Base-by-base conservation (phyloP, 2,113 vertebrate genomes). In the Myotis davidii region DNA sequence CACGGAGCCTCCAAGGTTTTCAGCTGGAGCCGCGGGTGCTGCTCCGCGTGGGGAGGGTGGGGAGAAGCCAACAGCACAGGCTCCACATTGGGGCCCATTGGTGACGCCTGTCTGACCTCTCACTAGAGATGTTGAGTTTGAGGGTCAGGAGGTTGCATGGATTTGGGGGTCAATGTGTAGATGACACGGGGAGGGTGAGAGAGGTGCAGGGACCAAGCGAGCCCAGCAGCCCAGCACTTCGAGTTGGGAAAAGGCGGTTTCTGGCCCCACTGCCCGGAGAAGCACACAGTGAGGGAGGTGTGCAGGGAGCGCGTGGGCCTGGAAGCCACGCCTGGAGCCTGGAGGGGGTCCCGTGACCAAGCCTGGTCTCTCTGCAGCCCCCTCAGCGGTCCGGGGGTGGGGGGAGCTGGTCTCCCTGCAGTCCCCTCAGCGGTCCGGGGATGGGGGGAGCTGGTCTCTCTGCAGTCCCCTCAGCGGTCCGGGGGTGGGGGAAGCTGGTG, bases 331-430 rank as follows among this genome's bases (percentile, higher is more conserved):
- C 13, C 9, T 7, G 8, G 7, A 42, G 9, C 45, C 45, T 45
- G 45, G 45, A 45, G 45, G 23, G 4, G 29, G 3, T 34, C 2
- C 56, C 0, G 2, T 21, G 69, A 0, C 16, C 69, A 39, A 5
- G 3, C 6, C 11, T 21, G 45, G 20, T 56, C 54, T 23, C 21
- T 56, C 21, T 8, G 54, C 54, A 56, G 54, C 9, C 3, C 0
- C 1, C 29, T 27, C 27, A 23, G 25, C 20, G 21, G 27, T 50
- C n/a, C 39, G 1, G 56, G 50, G n/a, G 20, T 3, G 2, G 5
- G 67, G 37, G 37, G 37, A 39, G 37, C 37, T 21, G 45, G 21
- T 59, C 56, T 25, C 21, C 25, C 21, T 9, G 54, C 54, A 56
- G 54, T 32, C 64, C n/a, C 12, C 27, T 25, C 25, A 27, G 23